phyloP scores from a whole-genome alignment of 2,888 invertebrate species.

The Hermaeophaga mercurialis region DNA sequence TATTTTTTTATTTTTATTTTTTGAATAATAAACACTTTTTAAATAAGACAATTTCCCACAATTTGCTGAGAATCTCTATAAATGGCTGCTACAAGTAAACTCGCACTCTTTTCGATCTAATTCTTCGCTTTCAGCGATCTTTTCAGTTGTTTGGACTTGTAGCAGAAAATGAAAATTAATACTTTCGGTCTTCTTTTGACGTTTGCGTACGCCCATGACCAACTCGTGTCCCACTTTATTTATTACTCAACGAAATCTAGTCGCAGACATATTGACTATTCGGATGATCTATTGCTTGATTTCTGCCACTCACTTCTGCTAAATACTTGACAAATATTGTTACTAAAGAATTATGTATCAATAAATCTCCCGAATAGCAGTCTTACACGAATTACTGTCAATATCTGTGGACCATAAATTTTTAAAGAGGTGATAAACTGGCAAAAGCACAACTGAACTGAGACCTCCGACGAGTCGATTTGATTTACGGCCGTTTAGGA shows the following conservation, averaged over 20 bases:
- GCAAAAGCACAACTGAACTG: conserved; percentile 35
- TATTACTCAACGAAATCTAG: conserved; percentile 50
- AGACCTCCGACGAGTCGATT: conserved; percentile 34
- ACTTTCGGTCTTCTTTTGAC: too few species aligned
- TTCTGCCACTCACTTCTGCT: conserved; percentile 52
- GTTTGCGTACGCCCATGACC: conserved; percentile 5
- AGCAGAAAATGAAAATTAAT: too few species aligned
- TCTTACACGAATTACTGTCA: conserved; percentile 56
- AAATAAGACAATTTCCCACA: too few species aligned
- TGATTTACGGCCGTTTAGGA: conserved; percentile 44
- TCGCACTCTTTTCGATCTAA: too few species aligned
- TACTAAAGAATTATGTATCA: conserved; percentile 57
- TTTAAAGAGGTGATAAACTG: conserved; percentile 38
- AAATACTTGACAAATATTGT: conserved; percentile 57
- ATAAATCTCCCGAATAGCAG: conserved; percentile 56
- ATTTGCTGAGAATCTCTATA: too few species aligned
- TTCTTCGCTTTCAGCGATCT: too few species aligned
- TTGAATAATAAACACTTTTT: too few species aligned
- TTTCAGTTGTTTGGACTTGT: too few species aligned
- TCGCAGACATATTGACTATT: conserved; percentile 54
- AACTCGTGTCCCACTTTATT: conserved; percentile 45
- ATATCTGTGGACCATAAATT: conserved; percentile 54
- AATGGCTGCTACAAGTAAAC: too few species aligned
- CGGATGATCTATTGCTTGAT: conserved; percentile 56
- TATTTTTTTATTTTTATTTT: too few species aligned